phyloP scores from a whole-genome alignment of 1,140 invertebrate species.

The Diachasma alloeum region DNA sequence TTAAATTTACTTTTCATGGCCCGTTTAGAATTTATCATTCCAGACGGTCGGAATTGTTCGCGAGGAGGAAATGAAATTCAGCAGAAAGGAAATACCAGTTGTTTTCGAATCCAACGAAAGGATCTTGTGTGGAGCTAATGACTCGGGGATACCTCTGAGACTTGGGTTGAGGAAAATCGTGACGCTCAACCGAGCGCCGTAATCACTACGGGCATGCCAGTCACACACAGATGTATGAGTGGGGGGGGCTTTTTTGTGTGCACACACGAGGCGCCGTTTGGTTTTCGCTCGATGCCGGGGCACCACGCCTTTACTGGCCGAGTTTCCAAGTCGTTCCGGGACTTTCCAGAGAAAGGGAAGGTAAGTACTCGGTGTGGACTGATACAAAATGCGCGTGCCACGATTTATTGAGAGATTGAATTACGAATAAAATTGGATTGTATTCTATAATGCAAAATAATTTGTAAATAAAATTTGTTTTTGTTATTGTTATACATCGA shows the following conservation, averaged over 20 bases:
- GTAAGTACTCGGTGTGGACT: slow-evolving; percentile 25
- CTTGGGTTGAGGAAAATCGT: slow-evolving; percentile 49
- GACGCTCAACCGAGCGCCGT: slow-evolving; percentile 45
- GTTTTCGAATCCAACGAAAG: neutral
- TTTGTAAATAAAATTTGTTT: too few relatives aligned
- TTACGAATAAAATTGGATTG: neutral
- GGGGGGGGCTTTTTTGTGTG: slow-evolving; percentile 36
- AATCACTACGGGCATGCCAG: slow-evolving; percentile 51
- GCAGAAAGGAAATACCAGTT: neutral
- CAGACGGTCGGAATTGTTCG: neutral
- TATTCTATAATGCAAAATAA: too few relatives aligned
- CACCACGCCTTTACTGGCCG: slow-evolving; percentile 53
- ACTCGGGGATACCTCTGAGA: slow-evolving; percentile 34
- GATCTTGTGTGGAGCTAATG: slow-evolving; percentile 45
- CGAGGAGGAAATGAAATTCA: neutral
- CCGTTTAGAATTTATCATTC: too few relatives aligned
- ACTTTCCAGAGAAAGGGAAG: slow-evolving; percentile 51
- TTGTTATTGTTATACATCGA: too few relatives aligned
- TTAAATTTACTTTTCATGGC: too few relatives aligned
- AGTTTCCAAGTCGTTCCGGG: slow-evolving; percentile 28
- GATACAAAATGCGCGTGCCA: slow-evolving; percentile 17
- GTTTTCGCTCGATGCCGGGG: neutral
- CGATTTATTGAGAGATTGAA: slow-evolving; percentile 9
- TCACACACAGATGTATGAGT: slow-evolving; percentile 40
- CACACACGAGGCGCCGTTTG: neutral